Percentiles rank a stretch among this genome's conserved stretches.
Evolutionary conservation across 2,113 vertebrate genomes (phyloP).

Genomic region (Electrona antarctica): DNA sequence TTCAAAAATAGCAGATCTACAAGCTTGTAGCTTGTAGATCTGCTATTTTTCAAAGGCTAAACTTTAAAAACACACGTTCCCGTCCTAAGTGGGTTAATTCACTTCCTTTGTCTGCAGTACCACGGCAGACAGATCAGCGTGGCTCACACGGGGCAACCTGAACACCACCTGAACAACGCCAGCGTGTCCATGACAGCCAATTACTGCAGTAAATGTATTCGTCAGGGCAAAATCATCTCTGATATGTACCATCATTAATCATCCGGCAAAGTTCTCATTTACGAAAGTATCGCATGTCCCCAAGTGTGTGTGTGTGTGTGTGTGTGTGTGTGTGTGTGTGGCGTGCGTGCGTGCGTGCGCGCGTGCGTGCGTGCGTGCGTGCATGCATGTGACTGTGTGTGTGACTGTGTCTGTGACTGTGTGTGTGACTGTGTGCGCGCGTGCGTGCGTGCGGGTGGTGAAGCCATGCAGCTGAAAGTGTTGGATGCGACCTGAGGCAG

Average conservation of each 20-base stretch:
- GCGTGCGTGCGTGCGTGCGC: slow-evolving; percentile 10
- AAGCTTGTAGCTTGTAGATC: too few species aligned
- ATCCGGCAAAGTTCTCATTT: slow-evolving; percentile 45
- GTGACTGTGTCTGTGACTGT: not conserved
- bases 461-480: slow-evolving; percentile 54
- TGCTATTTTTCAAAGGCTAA: too few species aligned
- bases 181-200: not conserved
- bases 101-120: slow-evolving; percentile 29
- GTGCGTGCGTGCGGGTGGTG: slow-evolving; percentile 17
- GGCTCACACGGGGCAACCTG: slow-evolving; percentile 13
- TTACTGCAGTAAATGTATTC: slow-evolving; percentile 48
- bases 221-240: slow-evolving; percentile 36
- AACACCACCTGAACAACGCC: not conserved
- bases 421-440: not conserved
- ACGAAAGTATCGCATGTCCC: slow-evolving; percentile 4
- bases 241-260: slow-evolving; percentile 62
- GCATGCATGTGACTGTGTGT: not conserved
- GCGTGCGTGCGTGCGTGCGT: slow-evolving; percentile 25
- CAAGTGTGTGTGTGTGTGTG: slow-evolving; percentile 25
- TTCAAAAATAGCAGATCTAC: too few species aligned
- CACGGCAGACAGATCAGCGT: slow-evolving; percentile 38
- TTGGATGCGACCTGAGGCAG: slow-evolving; percentile 61
- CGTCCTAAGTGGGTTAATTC: too few species aligned
- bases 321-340: slow-evolving; percentile 13
- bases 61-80: too few species aligned